phyloP scores from a whole-genome alignment of 2,797 vertebrate genomes.

The Acridotheres tristis region DNA sequence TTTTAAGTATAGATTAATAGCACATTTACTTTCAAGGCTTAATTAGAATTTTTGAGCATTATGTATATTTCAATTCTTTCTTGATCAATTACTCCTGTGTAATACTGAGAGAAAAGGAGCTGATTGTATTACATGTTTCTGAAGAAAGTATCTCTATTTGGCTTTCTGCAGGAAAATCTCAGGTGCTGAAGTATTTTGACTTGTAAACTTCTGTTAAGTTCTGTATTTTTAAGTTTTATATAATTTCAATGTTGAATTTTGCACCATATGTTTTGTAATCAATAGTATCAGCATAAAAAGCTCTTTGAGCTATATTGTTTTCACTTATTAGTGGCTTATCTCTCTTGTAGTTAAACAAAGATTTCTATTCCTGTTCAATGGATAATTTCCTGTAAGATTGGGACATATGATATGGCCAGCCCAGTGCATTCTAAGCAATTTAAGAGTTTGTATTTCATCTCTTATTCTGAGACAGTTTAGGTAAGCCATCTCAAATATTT shows the following conservation, averaged over 20 bases:
- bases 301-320: not conserved
- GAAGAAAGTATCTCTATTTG: not conserved
- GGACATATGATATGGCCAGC: not conserved
- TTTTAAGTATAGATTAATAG: not conserved
- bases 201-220: not conserved
- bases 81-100: not conserved
- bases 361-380: not conserved
- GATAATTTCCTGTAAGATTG: not conserved
- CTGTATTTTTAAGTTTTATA: constrained; percentile 23
- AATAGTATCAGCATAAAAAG: not conserved
- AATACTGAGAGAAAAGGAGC: not conserved
- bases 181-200: constrained; percentile 39
- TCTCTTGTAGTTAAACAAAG: not conserved
- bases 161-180: constrained; percentile 58
- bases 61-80: not conserved
- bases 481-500: not conserved
- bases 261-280: not conserved
- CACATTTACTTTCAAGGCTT: not conserved
- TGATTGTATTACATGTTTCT: constrained; percentile 40
- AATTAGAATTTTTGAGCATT: not conserved
- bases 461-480: not conserved
- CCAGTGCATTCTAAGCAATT: not conserved
- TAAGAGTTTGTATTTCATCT: not conserved
- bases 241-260: not conserved
- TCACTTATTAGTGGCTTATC: not conserved